phyloP scores from a whole-genome alignment of 2,888 invertebrate genomes.

The Eristalis intricaria region DNA sequence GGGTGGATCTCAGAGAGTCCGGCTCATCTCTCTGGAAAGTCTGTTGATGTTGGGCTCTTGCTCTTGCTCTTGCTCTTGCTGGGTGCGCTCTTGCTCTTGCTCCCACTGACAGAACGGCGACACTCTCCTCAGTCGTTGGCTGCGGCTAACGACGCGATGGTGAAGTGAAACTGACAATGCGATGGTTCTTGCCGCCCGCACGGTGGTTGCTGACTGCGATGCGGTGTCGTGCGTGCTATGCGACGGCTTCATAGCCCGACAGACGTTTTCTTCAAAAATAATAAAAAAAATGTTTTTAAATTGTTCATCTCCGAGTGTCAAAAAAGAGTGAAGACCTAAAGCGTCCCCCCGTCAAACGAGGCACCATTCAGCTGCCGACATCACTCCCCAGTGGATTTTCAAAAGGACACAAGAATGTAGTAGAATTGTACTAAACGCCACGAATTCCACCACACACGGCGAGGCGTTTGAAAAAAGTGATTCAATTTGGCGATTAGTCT shows the following conservation, averaged over 20 bases:
- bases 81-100: conserved; percentile 33
- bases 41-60: conserved; percentile 3
- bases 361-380: not conserved
- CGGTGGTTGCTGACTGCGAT: conserved; percentile 26
- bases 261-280: not conserved
- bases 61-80: conserved; percentile 33
- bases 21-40: conserved; percentile 36
- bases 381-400: not conserved
- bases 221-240: conserved; percentile 48
- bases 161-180: conserved; percentile 58
- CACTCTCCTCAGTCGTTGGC: conserved; percentile 34
- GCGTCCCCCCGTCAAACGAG: not conserved
- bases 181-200: conserved; percentile 33
- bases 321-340: not conserved
- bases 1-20: conserved; percentile 61
- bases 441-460: not conserved
- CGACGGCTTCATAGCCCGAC: conserved; percentile 28
- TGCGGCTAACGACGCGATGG: conserved; percentile 32
- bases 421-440: not conserved
- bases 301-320: not conserved
- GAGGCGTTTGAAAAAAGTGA: not conserved
- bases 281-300: not conserved
- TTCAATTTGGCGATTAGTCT: not conserved
- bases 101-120: conserved; percentile 48
- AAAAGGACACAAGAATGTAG: not conserved